phyloP scores from a whole-genome alignment of 2,113 vertebrate genomes.

The Phalacrocorax carbo region DNA sequence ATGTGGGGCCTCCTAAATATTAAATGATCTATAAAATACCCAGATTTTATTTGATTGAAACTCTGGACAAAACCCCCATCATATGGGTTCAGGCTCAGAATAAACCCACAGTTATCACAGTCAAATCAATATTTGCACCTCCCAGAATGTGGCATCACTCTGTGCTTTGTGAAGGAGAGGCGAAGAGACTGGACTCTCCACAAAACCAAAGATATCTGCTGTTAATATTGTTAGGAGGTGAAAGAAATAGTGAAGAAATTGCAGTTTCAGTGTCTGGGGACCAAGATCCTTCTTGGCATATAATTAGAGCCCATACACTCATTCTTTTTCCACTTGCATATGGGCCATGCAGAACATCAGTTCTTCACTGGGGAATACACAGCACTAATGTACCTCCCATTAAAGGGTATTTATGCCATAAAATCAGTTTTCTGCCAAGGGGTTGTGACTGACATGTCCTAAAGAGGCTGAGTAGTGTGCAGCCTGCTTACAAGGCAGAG shows the following conservation, averaged over 20 bases:
- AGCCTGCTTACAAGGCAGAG: neutral
- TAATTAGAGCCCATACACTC: neutral
- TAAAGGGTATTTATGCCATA: neutral
- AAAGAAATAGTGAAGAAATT: neutral
- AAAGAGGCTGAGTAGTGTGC: neutral
- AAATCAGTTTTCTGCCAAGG: neutral
- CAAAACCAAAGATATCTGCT: neutral
- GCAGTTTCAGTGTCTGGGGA: neutral
- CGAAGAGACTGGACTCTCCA: neutral
- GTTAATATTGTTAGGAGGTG: neutral
- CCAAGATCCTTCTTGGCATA: neutral
- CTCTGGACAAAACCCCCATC: neutral
- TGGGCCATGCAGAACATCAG: neutral
- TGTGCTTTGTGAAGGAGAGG: neutral
- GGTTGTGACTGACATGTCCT: neutral
- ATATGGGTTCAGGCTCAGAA: neutral
- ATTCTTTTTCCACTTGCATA: neutral
- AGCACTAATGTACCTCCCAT: neutral
- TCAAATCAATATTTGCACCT: neutral
- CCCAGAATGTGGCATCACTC: neutral
- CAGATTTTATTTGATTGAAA: neutral
- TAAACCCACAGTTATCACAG: neutral
- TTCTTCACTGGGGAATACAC: neutral
- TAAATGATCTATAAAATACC: neutral
- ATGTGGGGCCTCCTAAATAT: neutral